Conservation (phyloP, 2,113 vertebrate species). For the Tonatia bakeri region DNA sequence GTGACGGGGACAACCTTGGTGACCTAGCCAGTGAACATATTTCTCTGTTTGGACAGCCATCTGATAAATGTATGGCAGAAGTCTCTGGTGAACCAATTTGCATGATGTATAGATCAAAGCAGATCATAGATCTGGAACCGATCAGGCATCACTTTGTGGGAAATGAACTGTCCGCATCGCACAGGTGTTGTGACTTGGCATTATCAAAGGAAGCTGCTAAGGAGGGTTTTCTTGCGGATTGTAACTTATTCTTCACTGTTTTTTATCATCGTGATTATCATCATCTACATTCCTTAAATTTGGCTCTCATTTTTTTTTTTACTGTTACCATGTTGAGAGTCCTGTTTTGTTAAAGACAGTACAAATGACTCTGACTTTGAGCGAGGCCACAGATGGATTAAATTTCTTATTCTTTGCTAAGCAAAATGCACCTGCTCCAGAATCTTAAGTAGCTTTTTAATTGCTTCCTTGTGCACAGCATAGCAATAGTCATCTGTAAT, state of each 20-base stretch:
- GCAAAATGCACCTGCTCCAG: conserved; percentile 72
- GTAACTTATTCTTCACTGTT: neutral
- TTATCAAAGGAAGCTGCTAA: conserved; percentile 3
- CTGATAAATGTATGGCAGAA: neutral
- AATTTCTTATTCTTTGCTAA: conserved; percentile 63
- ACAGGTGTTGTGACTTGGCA: neutral
- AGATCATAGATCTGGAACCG: neutral
- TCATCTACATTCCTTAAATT: neutral
- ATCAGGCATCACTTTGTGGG: neutral
- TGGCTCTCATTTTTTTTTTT: neutral
- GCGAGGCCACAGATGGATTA: conserved; percentile 55
- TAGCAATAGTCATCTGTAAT: conserved; percentile 62
- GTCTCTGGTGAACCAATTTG: neutral
- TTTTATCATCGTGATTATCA: neutral
- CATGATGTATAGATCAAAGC: neutral
- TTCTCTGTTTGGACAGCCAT: neutral
- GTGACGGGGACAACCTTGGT: neutral
- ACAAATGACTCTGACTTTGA: conserved; percentile 51
- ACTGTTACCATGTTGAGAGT: conserved; percentile 3
- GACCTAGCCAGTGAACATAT: neutral
- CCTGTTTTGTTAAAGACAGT: conserved; percentile 46
- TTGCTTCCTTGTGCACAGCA: conserved; percentile 68
- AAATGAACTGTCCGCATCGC: neutral
- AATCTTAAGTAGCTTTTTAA: conserved; percentile 63
- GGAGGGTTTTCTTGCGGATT: neutral